Percentiles rank a stretch among this genome's conserved stretches.
Evolutionary conservation across 2,888 invertebrate species (phyloP).

Genomic region (Phasia obesa): DNA sequence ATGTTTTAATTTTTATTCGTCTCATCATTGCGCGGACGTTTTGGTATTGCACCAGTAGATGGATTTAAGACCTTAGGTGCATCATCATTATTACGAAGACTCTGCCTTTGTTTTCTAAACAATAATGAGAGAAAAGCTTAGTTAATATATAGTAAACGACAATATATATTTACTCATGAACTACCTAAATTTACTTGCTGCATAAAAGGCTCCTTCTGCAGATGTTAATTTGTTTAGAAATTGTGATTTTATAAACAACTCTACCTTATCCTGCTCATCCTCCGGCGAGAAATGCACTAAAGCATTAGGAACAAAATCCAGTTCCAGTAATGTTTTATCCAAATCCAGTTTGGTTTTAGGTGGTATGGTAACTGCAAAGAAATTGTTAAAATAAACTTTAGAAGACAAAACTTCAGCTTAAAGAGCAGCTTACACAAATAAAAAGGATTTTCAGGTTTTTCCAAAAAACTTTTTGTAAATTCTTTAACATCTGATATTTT

Average conservation of each 20-base stretch:
- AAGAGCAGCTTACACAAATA: conserved; percentile 87
- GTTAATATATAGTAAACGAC: neutral
- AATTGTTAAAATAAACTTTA: conserved; percentile 46
- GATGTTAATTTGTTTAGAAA: conserved; percentile 86
- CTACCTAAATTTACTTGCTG: conserved; percentile 86
- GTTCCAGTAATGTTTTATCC: conserved; percentile 86
- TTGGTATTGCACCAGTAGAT: conserved; percentile 75
- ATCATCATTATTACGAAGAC: conserved; percentile 24
- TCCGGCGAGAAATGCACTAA: conserved; percentile 88
- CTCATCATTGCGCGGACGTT: conserved; percentile 72
- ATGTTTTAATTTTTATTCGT: conserved; percentile 17
- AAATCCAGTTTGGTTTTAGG: conserved; percentile 88
- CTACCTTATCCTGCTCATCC: conserved; percentile 79
- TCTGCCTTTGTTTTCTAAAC: conserved; percentile 51
- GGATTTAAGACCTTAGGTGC: conserved; percentile 58
- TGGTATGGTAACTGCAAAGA: conserved; percentile 89
- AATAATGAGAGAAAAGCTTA: neutral
- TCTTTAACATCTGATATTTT: conserved; percentile 87
- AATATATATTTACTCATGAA: neutral
- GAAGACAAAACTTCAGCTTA: neutral
- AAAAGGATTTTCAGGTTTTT: conserved; percentile 87
- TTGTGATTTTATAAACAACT: conserved; percentile 84
- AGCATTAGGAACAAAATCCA: conserved; percentile 90
- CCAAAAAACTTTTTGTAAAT: conserved; percentile 89
- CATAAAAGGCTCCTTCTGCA: conserved; percentile 86